These are phyloP conservation scores for Anniella stebbinsi DNA, from an alignment of 2,797 vertebrate genomes.

Conservation along the genomic window DNA sequence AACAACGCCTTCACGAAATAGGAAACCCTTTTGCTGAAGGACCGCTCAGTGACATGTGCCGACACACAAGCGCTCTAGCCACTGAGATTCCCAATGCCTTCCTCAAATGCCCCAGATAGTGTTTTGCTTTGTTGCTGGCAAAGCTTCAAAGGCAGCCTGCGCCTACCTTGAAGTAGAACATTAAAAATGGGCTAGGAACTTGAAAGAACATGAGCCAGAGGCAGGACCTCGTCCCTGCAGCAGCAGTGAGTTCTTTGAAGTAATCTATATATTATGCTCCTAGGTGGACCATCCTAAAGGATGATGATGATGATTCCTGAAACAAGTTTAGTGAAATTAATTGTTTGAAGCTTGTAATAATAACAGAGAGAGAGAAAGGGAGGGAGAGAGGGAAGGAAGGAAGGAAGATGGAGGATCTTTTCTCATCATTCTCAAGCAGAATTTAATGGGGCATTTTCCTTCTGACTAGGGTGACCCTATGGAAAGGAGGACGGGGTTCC, in stretches of 20 bases:
- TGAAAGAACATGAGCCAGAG: conserved; percentile 39
- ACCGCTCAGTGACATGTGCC: neutral
- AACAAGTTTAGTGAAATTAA: neutral
- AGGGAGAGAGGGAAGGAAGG: neutral
- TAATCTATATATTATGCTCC: accelerated
- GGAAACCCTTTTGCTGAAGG: conserved; percentile 20
- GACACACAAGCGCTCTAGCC: neutral
- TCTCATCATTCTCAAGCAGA: conserved; percentile 9
- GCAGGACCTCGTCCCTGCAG: conserved; percentile 2
- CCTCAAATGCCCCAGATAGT: conserved; percentile 1
- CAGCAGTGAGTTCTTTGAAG: conserved; percentile 40
- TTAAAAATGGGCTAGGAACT: conserved; percentile 25
- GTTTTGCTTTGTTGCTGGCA: conserved; percentile 47
- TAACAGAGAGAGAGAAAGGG: neutral
- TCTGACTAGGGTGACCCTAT: too few species aligned
- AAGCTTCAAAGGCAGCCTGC: conserved; percentile 55
- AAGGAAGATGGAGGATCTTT: neutral
- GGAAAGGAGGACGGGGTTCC: too few species aligned
- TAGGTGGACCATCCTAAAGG: neutral
- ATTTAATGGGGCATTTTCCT: neutral
- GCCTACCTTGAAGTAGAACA: conserved; percentile 47
- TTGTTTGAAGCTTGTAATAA: neutral
- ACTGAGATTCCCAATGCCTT: conserved; percentile 30
- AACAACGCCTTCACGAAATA: neutral
- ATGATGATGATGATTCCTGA: neutral